A percentile compares a stretch with the other conserved stretches of the same genome.
Conservation (phyloP, 2,113 vertebrate genomes). For the Leucosticte australis region DNA sequence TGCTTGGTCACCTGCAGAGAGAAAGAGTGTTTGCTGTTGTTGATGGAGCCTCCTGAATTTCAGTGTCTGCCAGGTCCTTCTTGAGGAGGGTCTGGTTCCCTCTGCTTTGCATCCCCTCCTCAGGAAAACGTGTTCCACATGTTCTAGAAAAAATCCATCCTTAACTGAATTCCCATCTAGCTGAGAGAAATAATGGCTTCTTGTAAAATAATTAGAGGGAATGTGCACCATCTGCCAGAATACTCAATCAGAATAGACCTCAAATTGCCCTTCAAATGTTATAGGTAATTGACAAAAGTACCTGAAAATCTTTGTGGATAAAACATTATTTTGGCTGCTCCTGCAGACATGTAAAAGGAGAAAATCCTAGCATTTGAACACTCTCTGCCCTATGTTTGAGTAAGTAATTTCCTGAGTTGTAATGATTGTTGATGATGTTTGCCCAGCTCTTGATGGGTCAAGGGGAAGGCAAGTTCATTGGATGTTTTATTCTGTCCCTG, state of each 20-base stretch:
- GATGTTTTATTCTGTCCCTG: neutral
- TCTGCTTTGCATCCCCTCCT: neutral
- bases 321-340: neutral
- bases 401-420: neutral
- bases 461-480: neutral
- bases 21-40: neutral
- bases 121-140: neutral
- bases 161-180: neutral
- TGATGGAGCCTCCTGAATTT: neutral
- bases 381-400: neutral
- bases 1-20: neutral
- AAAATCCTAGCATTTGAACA: neutral
- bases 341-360: neutral
- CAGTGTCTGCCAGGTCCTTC: neutral
- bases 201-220: neutral
- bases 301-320: neutral
- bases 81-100: neutral
- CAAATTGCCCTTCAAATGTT: neutral
- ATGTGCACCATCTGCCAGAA: neutral
- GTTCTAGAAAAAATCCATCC: neutral
- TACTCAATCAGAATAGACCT: neutral
- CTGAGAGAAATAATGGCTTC: neutral
- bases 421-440: neutral
- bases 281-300: neutral
- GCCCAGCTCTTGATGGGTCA: neutral